These are phyloP conservation scores for Bergia sp. DNA, from an alignment of 92 coral and sea anemone genomes.

Conservation along the genomic window DNA sequence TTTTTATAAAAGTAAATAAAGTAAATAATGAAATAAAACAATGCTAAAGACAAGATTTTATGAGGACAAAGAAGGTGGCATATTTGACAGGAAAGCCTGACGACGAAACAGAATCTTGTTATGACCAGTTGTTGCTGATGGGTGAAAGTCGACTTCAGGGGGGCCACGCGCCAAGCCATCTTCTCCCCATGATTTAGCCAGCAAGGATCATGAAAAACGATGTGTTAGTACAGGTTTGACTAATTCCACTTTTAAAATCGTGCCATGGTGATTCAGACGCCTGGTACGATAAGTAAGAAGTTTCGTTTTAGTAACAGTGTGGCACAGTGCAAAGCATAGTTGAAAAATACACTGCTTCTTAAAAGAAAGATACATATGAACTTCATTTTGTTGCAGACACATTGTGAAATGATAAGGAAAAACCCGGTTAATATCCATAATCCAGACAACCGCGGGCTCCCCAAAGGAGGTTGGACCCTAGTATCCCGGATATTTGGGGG, in stretches of 20 bases:
- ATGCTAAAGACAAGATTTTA: background rate
- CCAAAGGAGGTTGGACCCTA: constrained; percentile 92
- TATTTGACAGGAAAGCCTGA: too few relatives aligned
- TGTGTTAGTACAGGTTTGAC: too few relatives aligned
- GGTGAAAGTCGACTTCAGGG: constrained; percentile 42
- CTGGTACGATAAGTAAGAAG: background rate
- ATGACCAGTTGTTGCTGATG: constrained; percentile 91
- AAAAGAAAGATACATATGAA: background rate
- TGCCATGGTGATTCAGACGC: background rate
- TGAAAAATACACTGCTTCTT: background rate
- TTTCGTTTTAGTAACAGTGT: background rate
- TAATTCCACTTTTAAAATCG: background rate
- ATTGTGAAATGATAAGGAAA: constrained; percentile 81
- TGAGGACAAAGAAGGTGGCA: background rate
- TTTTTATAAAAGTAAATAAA: background rate
- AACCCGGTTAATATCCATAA: constrained; percentile 72
- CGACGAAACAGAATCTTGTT: constrained; percentile 16
- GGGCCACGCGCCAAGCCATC: background rate
- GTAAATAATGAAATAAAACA: background rate
- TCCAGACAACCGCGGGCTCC: constrained; percentile 76
- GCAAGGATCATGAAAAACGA: background rate
- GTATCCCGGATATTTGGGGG: constrained; percentile 80
- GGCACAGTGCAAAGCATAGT: background rate
- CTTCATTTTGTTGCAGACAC: constrained; percentile 75
- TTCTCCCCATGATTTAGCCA: background rate